A percentile compares a stretch with the other conserved stretches of the same genome.
Conservation (phyloP, 1,140 invertebrate species). For the Palaemon carinicauda region DNA sequence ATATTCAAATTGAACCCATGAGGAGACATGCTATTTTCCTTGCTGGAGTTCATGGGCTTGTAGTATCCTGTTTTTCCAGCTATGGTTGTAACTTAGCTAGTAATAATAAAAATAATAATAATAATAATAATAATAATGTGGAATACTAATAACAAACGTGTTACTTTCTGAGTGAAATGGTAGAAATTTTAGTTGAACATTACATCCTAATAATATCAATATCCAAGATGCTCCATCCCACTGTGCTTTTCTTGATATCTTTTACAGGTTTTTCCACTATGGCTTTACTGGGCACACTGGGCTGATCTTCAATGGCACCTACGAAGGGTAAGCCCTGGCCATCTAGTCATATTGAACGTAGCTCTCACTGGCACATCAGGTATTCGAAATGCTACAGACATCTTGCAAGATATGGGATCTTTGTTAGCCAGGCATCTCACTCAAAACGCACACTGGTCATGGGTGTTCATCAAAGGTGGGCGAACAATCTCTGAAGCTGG, state of each 20-base stretch:
- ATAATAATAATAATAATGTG: too few species aligned
- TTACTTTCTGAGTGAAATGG: too few species aligned
- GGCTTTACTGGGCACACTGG: conserved; percentile 48
- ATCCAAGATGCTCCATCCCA: too few species aligned
- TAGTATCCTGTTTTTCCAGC: too few species aligned
- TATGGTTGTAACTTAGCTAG: too few species aligned
- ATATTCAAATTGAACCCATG: too few species aligned
- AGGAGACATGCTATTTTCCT: too few species aligned
- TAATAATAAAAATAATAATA: too few species aligned
- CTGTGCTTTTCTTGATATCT: background rate
- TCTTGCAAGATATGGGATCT: conserved; percentile 22
- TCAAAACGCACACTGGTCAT: conserved; percentile 48
- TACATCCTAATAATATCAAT: too few species aligned
- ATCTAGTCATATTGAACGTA: conserved; percentile 37
- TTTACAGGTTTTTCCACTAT: conserved; percentile 46
- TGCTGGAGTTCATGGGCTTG: too few species aligned
- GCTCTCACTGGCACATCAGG: conserved; percentile 38
- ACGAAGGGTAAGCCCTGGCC: conserved; percentile 38
- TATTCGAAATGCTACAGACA: conserved; percentile 33
- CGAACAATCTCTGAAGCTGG: conserved; percentile 50
- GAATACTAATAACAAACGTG: too few species aligned
- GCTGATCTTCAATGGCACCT: conserved; percentile 54
- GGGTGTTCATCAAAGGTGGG: conserved; percentile 58
- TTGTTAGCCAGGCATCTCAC: conserved; percentile 40
- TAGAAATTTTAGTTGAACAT: too few species aligned